Percentiles rank a stretch among this genome's conserved stretches.
Conservation (phyloP, 2,888 invertebrate species). For the Holacanthella duospinosa region DNA sequence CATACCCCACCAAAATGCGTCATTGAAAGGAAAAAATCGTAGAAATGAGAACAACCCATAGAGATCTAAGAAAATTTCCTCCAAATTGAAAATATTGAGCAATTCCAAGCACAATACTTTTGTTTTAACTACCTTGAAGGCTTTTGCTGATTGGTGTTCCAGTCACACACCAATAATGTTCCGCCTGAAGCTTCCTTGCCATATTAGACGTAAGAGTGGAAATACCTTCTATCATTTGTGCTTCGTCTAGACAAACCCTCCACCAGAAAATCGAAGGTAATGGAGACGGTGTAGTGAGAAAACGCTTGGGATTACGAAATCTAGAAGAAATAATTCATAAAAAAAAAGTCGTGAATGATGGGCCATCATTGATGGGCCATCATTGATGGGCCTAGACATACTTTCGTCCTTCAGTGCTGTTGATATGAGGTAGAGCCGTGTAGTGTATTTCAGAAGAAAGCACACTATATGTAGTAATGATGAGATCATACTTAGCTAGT, state of each 20-base stretch:
- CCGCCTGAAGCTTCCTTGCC: slow-evolving; percentile 50
- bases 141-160: slow-evolving; percentile 57
- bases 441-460: slow-evolving; percentile 54
- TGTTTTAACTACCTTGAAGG: slow-evolving; percentile 24
- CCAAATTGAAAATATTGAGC: background rate
- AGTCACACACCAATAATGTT: slow-evolving; percentile 62
- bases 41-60: slow-evolving; percentile 53
- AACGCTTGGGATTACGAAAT: slow-evolving; percentile 52
- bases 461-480: slow-evolving; percentile 60
- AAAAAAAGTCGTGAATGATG: background rate
- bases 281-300: slow-evolving; percentile 55
- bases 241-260: slow-evolving; percentile 67
- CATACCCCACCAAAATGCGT: slow-evolving; percentile 47
- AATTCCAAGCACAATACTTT: background rate
- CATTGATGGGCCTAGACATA: too few species aligned
- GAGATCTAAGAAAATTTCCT: slow-evolving; percentile 43
- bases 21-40: slow-evolving; percentile 49
- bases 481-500: slow-evolving; percentile 56
- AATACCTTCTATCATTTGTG: slow-evolving; percentile 59
- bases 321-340: background rate
- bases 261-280: slow-evolving; percentile 62
- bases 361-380: too few species aligned
- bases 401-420: slow-evolving; percentile 41
- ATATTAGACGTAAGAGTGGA: slow-evolving; percentile 42
- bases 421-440: slow-evolving; percentile 47